These are phyloP conservation scores for Diachrysia chrysitis DNA, from an alignment of 2,888 invertebrate species.

Conservation along the genomic window DNA sequence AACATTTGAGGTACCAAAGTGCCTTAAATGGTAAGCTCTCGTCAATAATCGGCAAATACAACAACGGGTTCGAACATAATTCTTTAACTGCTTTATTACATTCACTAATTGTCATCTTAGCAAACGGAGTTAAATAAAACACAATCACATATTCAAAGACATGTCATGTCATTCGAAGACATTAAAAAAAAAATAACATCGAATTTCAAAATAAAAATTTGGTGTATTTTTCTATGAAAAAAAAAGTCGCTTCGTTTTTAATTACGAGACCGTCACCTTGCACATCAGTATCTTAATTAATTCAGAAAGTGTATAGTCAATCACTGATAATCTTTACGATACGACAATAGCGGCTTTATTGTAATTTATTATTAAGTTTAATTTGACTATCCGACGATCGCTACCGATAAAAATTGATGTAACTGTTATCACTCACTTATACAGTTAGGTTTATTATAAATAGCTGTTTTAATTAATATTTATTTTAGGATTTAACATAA, in stretches of 20 bases:
- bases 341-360: constrained; percentile 46
- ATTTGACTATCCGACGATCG: constrained; percentile 57
- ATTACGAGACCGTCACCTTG: not conserved
- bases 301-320: constrained; percentile 24
- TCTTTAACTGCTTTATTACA: constrained; percentile 13
- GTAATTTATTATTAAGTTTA: constrained; percentile 43
- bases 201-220: not conserved
- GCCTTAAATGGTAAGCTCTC: constrained; percentile 27
- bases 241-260: not conserved
- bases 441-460: not conserved
- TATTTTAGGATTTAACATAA: not conserved
- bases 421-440: constrained; percentile 22
- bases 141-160: constrained; percentile 24
- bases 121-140: not conserved
- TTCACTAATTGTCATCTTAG: constrained; percentile 31
- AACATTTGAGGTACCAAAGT: constrained; percentile 38
- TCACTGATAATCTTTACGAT: constrained; percentile 51
- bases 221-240: not conserved
- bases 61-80: constrained; percentile 28
- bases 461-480: not conserved
- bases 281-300: constrained; percentile 38
- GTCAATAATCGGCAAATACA: constrained; percentile 35
- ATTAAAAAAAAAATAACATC: not conserved
- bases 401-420: constrained; percentile 51
- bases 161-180: too few relatives aligned